Percentiles rank a stretch among this genome's conserved stretches.
Conservation (phyloP, 2,113 vertebrate genomes). For the Stigmatopora argus region DNA sequence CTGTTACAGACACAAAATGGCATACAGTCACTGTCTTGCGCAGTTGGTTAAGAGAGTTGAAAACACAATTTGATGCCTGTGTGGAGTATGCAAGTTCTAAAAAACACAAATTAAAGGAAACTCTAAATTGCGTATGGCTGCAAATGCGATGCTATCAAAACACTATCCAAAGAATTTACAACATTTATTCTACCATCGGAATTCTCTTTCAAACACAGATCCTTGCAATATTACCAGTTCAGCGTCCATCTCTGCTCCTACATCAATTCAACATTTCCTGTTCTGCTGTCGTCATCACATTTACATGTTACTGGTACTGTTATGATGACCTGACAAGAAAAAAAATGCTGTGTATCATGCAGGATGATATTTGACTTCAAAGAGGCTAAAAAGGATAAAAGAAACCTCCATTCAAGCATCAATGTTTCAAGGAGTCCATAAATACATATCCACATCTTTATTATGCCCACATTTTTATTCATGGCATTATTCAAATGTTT, state of each 20-base stretch:
- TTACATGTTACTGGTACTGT: background rate
- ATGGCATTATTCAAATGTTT: background rate
- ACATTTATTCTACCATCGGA: background rate
- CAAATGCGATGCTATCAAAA: no score
- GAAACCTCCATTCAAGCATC: background rate
- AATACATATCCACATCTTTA: background rate
- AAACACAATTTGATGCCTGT: no score
- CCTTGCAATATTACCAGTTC: no score
- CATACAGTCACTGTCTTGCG: background rate
- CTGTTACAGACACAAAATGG: constrained; percentile 20
- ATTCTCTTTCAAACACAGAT: background rate
- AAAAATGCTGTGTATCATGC: background rate
- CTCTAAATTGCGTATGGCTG: no score
- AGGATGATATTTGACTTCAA: background rate
- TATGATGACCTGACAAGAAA: background rate
- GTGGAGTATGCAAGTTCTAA: no score
- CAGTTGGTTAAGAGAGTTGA: background rate
- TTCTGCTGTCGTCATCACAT: background rate
- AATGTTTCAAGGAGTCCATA: background rate
- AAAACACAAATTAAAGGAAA: no score
- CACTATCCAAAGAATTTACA: no score
- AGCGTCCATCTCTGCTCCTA: background rate
- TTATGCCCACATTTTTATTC: background rate
- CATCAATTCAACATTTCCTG: background rate
- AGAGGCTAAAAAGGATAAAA: background rate